Evolutionary conservation across 2,797 vertebrate genomes (phyloP).

Genomic region (Cuculus canorus): DNA sequence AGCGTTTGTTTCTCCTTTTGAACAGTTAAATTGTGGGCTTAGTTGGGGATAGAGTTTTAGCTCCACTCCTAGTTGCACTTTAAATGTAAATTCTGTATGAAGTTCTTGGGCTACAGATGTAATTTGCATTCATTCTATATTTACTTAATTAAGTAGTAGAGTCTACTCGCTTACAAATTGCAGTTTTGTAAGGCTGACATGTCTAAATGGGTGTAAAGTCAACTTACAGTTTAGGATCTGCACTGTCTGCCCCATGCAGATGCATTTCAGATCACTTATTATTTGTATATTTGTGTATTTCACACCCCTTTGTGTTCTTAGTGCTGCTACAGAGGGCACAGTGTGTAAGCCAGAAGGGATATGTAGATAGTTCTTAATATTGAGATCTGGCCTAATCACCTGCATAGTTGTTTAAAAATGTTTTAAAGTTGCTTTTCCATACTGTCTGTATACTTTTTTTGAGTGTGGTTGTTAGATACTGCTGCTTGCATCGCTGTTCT

Average conservation of each 20-base stretch:
- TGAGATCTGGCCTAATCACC: neutral
- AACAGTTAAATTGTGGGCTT: neutral
- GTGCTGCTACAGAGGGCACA: neutral
- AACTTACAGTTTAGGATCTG: neutral
- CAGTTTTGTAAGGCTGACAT: neutral
- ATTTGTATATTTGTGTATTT: neutral
- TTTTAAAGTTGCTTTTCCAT: neutral
- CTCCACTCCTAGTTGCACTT: neutral
- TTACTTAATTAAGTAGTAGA: neutral
- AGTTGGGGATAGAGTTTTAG: neutral
- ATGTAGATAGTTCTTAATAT: neutral
- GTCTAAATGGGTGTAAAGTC: neutral
- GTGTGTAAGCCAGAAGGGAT: neutral
- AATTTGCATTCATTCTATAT: neutral
- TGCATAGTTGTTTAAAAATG: neutral
- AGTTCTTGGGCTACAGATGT: neutral
- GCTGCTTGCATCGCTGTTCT: neutral
- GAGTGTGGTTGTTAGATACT: neutral
- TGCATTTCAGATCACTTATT: neutral
- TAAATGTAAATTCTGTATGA: neutral
- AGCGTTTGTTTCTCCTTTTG: neutral
- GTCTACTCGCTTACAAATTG: accelerated
- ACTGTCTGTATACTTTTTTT: neutral
- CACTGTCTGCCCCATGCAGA: neutral
- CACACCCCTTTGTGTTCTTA: neutral